Evolutionary conservation across 2,888 invertebrate genomes (phyloP).

Genomic region (Laspeyria flexula): DNA sequence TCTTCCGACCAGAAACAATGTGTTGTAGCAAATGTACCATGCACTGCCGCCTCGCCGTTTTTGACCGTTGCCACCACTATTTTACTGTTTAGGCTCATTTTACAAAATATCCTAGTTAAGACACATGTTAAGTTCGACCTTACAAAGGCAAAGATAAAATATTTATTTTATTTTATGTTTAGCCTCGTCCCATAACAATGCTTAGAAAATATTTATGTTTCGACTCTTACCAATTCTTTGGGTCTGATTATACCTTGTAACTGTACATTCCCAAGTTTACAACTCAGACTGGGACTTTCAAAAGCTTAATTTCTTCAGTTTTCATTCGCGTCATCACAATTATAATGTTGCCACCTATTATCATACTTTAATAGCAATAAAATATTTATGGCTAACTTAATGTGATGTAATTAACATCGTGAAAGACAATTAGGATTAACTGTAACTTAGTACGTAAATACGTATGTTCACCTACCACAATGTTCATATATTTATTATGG

Average conservation of each 20-base stretch:
- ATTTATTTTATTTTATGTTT: neutral
- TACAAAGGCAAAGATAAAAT: neutral
- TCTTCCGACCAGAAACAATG: slow-evolving; percentile 37
- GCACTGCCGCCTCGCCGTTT: neutral
- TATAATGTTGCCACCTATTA: slow-evolving; percentile 14
- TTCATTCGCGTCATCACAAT: slow-evolving; percentile 15
- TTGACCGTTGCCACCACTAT: neutral
- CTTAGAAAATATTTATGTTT: slow-evolving; percentile 7
- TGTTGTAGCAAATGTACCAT: slow-evolving; percentile 8
- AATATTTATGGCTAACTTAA: slow-evolving; percentile 28
- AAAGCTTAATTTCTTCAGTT: slow-evolving; percentile 12
- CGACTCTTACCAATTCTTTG: neutral
- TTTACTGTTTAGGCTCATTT: slow-evolving; percentile 1
- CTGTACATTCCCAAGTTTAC: slow-evolving; percentile 1
- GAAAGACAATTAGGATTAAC: slow-evolving; percentile 17
- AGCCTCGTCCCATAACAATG: neutral
- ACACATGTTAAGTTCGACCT: neutral
- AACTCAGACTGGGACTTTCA: slow-evolving; percentile 1
- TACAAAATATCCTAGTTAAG: neutral
- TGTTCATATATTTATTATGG: slow-evolving; percentile 11
- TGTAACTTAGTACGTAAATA: slow-evolving; percentile 10
- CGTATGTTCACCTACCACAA: slow-evolving; percentile 6
- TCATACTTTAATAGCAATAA: slow-evolving; percentile 18
- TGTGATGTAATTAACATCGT: slow-evolving; percentile 9
- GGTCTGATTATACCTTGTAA: slow-evolving; percentile 4